Percentiles rank a stretch among this genome's conserved stretches.
phyloP scores from a whole-genome alignment of 2,797 vertebrate genomes.

The Thripadectes ignobilis region DNA sequence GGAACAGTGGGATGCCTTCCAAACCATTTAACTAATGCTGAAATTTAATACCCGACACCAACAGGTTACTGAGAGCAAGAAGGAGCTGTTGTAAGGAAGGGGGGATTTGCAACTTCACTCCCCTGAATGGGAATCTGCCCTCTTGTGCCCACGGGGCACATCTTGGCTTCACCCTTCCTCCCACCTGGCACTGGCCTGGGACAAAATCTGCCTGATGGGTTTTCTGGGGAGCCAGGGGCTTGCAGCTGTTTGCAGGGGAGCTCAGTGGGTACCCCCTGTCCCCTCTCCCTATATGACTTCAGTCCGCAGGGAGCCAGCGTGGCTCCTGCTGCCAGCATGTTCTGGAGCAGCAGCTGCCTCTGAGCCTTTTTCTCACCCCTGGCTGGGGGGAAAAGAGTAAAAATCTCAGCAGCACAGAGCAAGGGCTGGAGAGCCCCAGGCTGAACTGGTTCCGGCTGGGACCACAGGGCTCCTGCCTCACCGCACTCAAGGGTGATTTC shows the following conservation, averaged over 20 bases:
- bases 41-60: constrained; percentile 39
- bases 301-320: neutral
- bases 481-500: neutral
- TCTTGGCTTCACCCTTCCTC: neutral
- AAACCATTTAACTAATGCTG: constrained; percentile 59
- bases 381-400: neutral
- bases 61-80: constrained; percentile 37
- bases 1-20: constrained; percentile 52
- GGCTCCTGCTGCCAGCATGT: neutral
- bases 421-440: neutral
- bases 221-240: neutral
- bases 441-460: fast-evolving
- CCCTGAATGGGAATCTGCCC: neutral
- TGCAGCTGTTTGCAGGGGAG: neutral
- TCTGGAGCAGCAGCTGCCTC: neutral
- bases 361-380: neutral
- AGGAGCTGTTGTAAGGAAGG: neutral
- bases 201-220: neutral
- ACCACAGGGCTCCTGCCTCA: neutral
- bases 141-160: fast-evolving
- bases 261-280: fast-evolving
- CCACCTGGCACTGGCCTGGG: fast-evolving
- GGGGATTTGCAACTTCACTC: neutral
- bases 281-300: neutral
- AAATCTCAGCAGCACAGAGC: neutral